A percentile compares a stretch with the other conserved stretches of the same genome.
phyloP scores from a whole-genome alignment of 2,888 invertebrate genomes.

The Nymphalis c-album region DNA sequence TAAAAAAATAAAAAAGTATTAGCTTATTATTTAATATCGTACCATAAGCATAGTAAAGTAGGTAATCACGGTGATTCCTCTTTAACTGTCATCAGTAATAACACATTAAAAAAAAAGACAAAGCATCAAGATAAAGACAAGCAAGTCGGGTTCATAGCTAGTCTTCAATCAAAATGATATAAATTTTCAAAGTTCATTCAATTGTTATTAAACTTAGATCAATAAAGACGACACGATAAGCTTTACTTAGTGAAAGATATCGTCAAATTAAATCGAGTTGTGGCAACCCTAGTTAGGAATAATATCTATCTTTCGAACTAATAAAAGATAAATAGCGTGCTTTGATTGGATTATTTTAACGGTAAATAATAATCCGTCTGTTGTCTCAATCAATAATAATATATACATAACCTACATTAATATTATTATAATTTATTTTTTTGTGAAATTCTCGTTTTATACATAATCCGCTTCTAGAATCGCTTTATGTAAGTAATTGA shows the following conservation, averaged over 20 bases:
- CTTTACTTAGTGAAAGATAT: conserved; percentile 17
- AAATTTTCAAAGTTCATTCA: not conserved
- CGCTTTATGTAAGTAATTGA: conserved; percentile 40
- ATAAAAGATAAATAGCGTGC: conserved; percentile 1
- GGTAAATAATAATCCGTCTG: not conserved
- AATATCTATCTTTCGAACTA: not conserved
- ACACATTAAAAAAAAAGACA: too few species aligned
- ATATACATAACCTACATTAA: not conserved
- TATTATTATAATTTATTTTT: not conserved
- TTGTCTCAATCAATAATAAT: not conserved
- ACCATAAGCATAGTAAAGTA: too few species aligned
- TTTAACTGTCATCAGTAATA: too few species aligned
- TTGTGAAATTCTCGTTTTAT: conserved; percentile 13
- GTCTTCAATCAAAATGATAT: not conserved
- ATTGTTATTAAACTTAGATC: conserved; percentile 10
- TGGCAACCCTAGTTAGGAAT: not conserved
- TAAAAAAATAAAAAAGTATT: too few species aligned
- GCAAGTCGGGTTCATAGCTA: too few species aligned
- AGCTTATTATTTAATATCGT: too few species aligned
- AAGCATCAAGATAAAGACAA: too few species aligned
- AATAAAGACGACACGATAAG: conserved; percentile 21
- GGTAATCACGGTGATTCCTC: too few species aligned
- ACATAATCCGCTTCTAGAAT: conserved; percentile 19
- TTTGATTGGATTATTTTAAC: not conserved
- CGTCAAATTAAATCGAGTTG: conserved; percentile 3